Evolutionary conservation across 2,113 vertebrate species (phyloP), one percentile per base, ranked within the genome.

Genomic region (Psophia crepitans): DNA sequence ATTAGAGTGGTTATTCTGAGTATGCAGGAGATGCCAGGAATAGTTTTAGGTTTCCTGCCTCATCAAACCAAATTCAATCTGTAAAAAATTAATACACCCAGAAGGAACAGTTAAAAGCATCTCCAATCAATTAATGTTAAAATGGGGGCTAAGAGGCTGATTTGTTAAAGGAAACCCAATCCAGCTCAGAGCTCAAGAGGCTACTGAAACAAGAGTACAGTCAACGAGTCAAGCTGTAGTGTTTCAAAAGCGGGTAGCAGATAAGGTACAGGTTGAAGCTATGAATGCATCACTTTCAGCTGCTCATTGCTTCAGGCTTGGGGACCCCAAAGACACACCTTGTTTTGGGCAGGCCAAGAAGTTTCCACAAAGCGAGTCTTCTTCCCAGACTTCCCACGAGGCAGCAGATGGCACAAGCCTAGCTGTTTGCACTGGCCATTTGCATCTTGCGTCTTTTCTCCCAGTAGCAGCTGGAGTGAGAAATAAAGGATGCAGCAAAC

Each of bases 101-200:
- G 92, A 97, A 97, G 89, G 94, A 97, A 96, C 84, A 95, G 93
- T 96, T 97, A 97, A 97, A 97, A 97, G 95, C 97, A 97, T 96
- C 87, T 93, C 91, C 94, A 97, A 96, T 97, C 97, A 97, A 96
- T 97, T 97, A 96, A 95, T 97, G 94, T 96, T 96, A 92, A 97
- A 97, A 84, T 39, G 60, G 78, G 89, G 89, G 37, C 92, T 95
- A 79, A 74, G 68, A 95, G 95, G 78, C 84, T 95, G 86, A 88
- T 89, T 90, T 83, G 96, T 96, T 95, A 94, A 96, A 97, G 56
- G 96, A 95, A 97, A 96, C 78, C 39, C 15, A 95, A 90, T 88
- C 82, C 87, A 84, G 65, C 79, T 70, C 48, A 78, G 75, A 70
- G 86, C 86, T 89, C 37, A 30, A 41, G 78, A 94, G 82, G 84